These are phyloP conservation scores for Odontamblyopus lacepedii DNA, from an alignment of 2,797 vertebrate species.

Conservation along the genomic window DNA sequence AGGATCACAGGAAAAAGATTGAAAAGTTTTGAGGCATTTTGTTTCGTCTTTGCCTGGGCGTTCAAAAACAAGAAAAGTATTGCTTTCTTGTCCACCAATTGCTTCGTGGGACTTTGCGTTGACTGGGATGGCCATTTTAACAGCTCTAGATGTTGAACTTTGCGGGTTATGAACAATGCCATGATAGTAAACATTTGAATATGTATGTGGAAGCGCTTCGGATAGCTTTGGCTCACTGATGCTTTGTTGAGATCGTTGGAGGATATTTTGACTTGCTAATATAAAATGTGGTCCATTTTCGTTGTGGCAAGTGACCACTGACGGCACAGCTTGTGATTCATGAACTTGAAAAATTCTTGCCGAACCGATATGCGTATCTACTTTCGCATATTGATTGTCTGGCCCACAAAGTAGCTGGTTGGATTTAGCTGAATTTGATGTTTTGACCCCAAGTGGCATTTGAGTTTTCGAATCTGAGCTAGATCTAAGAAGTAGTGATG, in stretches of 20 bases:
- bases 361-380: constrained; percentile 54
- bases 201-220: constrained; percentile 64
- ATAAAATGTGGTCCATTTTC: constrained; percentile 58
- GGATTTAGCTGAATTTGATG: constrained; percentile 38
- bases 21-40: constrained; percentile 70
- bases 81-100: constrained; percentile 79
- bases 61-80: constrained; percentile 80
- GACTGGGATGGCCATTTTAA: constrained; percentile 77
- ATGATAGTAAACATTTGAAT: constrained; percentile 63
- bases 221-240: constrained; percentile 78
- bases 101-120: constrained; percentile 83
- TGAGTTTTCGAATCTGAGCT: constrained; percentile 59
- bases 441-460: constrained; percentile 61
- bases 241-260: constrained; percentile 68
- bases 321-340: constrained; percentile 53
- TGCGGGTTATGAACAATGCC: constrained; percentile 61
- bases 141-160: constrained; percentile 74
- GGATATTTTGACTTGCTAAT: constrained; percentile 61
- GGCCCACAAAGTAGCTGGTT: constrained; percentile 43
- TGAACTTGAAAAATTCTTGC: constrained; percentile 50
- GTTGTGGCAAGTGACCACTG: constrained; percentile 43
- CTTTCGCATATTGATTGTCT: constrained; percentile 57
- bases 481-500: constrained; percentile 80
- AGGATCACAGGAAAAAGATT: constrained; percentile 63
- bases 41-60: constrained; percentile 84